Evolutionary conservation across 2,113 vertebrate genomes (phyloP).

Genomic region (Embiotoca jacksoni): DNA sequence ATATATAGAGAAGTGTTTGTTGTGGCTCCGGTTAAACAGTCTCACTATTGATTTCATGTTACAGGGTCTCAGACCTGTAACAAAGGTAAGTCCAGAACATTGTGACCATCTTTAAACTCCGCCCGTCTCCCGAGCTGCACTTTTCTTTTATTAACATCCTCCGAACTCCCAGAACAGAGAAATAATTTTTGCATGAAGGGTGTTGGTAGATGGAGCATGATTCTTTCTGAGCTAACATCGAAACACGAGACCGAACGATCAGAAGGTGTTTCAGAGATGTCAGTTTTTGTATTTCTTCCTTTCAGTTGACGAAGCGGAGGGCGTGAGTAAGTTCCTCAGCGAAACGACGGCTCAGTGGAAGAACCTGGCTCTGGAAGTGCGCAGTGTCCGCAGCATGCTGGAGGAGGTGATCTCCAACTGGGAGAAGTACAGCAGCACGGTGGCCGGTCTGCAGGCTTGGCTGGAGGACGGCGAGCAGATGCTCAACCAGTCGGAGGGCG

Average conservation of each 20-base stretch:
- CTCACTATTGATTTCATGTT: conserved; percentile 79
- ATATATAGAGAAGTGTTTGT: conserved; percentile 8
- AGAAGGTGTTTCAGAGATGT: neutral
- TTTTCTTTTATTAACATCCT: conserved; percentile 45
- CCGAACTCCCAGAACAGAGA: conserved; percentile 28
- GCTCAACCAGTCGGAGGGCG: conserved; percentile 91
- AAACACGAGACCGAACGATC: conserved; percentile 3
- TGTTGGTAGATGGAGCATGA: conserved; percentile 55
- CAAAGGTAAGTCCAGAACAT: conserved; percentile 79
- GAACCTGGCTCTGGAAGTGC: conserved; percentile 94
- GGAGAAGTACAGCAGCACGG: conserved; percentile 93
- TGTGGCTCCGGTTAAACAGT: conserved; percentile 38
- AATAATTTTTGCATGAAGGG: conserved; percentile 60
- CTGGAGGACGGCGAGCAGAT: conserved; percentile 97
- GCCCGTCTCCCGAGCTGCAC: conserved; percentile 50
- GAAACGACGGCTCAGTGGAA: conserved; percentile 95
- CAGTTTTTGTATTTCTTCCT: neutral
- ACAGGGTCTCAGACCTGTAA: conserved; percentile 82
- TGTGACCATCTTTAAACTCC: conserved; percentile 28
- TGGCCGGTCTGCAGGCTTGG: conserved; percentile 96
- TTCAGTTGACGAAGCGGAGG: conserved; percentile 93
- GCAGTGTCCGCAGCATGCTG: conserved; percentile 97
- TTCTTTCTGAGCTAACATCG: conserved; percentile 22
- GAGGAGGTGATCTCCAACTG: conserved; percentile 97
- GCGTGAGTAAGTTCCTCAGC: conserved; percentile 92